These are phyloP conservation scores for Agrochola macilenta DNA, from an alignment of 2,888 invertebrate genomes.

Conservation along the genomic window DNA sequence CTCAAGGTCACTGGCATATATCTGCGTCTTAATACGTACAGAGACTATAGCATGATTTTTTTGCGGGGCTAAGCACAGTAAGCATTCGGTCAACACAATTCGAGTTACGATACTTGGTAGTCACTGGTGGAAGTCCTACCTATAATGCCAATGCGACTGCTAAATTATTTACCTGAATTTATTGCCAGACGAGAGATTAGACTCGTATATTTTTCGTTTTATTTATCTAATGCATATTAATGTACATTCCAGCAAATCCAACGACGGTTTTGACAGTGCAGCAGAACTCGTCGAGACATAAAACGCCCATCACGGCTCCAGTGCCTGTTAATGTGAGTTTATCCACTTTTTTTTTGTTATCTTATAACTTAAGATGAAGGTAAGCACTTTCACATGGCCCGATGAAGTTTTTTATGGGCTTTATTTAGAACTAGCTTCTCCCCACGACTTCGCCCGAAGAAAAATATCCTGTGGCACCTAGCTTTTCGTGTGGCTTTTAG, in stretches of 20 bases:
- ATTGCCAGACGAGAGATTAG: too few relatives aligned
- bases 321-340: constrained; percentile 96
- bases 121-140: neutral
- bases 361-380: neutral
- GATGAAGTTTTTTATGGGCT: neutral
- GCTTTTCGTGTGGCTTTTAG: neutral
- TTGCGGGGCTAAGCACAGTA: neutral
- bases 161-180: neutral
- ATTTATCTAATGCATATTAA: constrained; percentile 4
- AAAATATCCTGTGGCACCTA: neutral
- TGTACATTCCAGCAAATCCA: constrained; percentile 88
- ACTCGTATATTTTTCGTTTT: neutral
- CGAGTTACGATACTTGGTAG: neutral
- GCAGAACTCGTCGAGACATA: constrained; percentile 85
- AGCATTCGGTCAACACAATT: neutral
- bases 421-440: neutral
- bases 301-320: constrained; percentile 94
- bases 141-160: neutral
- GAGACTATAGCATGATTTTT: neutral
- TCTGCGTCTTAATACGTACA: neutral
- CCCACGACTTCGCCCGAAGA: neutral
- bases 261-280: constrained; percentile 87
- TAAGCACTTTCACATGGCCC: neutral
- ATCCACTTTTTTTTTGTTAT: too few relatives aligned
- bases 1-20: too few relatives aligned